These are phyloP conservation scores for Diorhabda sublineata DNA, from an alignment of 1,140 invertebrate species.

Conservation along the genomic window DNA sequence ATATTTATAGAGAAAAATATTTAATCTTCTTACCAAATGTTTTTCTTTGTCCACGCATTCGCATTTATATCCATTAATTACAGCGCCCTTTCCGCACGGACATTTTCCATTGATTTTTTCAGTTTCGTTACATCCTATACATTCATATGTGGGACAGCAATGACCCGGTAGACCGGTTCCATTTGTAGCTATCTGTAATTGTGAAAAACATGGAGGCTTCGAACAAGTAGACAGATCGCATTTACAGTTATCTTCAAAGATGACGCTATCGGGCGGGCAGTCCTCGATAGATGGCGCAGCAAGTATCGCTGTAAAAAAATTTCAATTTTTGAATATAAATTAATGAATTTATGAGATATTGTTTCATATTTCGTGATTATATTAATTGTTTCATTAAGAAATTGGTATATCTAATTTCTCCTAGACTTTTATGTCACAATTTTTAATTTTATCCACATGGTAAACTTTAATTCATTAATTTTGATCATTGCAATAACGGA, in stretches of 20 bases:
- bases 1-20: too few relatives aligned
- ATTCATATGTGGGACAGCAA: slow-evolving; percentile 40
- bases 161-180: slow-evolving; percentile 30
- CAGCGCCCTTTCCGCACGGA: slow-evolving; percentile 38
- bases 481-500: too few relatives aligned
- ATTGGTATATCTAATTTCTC: too few relatives aligned
- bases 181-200: slow-evolving; percentile 26
- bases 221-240: slow-evolving; percentile 33
- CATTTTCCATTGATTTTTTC: slow-evolving; percentile 36
- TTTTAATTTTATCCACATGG: too few relatives aligned
- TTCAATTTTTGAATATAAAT: neutral
- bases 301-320: slow-evolving; percentile 27
- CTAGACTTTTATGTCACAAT: too few relatives aligned
- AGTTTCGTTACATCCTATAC: slow-evolving; percentile 35
- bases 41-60: slow-evolving; percentile 35
- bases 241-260: slow-evolving; percentile 33
- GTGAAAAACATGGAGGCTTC: slow-evolving; percentile 34
- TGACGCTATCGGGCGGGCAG: slow-evolving; percentile 39
- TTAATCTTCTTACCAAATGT: slow-evolving; percentile 19
- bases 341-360: too few relatives aligned
- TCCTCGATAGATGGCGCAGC: slow-evolving; percentile 33
- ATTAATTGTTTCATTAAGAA: too few relatives aligned
- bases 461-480: too few relatives aligned
- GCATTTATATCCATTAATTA: slow-evolving; percentile 34
- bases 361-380: too few relatives aligned